phyloP scores from a whole-genome alignment of 2,113 vertebrate species.

The Heliornis fulica region DNA sequence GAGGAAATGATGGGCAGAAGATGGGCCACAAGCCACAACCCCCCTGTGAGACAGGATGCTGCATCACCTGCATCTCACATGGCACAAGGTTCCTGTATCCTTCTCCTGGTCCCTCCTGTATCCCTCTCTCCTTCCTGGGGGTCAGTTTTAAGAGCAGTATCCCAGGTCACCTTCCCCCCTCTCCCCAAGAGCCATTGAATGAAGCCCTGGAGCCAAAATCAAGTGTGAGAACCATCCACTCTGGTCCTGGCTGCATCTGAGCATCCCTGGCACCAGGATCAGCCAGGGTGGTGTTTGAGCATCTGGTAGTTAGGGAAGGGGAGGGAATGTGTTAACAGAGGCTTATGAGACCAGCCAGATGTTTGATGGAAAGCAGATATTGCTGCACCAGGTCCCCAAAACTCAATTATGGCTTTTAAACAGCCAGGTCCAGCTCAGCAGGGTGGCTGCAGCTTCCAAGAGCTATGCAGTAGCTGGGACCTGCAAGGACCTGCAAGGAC shows the following conservation, averaged over 20 bases:
- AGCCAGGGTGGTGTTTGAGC: background rate
- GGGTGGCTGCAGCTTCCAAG: background rate
- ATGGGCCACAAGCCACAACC: background rate
- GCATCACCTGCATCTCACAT: accelerated
- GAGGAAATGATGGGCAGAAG: background rate
- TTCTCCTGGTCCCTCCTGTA: background rate
- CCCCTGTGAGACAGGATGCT: background rate
- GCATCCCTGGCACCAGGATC: background rate
- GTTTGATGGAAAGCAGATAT: background rate
- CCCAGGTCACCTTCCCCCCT: accelerated
- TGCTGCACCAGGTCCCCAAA: background rate
- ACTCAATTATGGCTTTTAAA: background rate
- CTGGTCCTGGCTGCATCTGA: background rate
- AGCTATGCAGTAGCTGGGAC: accelerated
- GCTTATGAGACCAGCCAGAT: background rate
- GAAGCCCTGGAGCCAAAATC: background rate
- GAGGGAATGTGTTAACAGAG: background rate
- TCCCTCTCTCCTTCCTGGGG: background rate
- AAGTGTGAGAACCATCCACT: accelerated
- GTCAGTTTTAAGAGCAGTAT: background rate
- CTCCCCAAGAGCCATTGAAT: background rate
- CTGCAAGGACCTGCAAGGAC: too few species aligned
- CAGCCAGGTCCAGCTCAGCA: background rate
- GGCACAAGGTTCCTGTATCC: too few species aligned
- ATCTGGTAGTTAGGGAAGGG: background rate